Percentiles rank a stretch among this genome's conserved stretches.
Evolutionary conservation across 2,888 invertebrate species (phyloP).

Genomic region (Ctena decussata): DNA sequence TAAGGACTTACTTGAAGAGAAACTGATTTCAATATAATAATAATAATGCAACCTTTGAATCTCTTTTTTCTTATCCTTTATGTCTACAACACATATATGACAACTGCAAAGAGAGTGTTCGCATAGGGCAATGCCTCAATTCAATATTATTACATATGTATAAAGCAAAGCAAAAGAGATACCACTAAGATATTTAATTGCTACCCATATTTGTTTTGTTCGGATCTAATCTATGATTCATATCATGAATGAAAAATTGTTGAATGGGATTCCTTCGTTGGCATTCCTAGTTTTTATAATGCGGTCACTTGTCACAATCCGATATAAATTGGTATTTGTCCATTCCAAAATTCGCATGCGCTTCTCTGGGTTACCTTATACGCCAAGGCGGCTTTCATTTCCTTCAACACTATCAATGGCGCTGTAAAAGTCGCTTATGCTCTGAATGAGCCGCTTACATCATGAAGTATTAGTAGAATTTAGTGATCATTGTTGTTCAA

Average conservation of each 20-base stretch:
- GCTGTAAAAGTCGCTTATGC: too few relatives aligned
- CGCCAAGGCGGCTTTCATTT: neutral
- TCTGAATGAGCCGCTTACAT: constrained; percentile 1
- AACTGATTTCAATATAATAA: too few relatives aligned
- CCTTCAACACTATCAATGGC: neutral
- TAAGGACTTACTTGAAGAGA: too few relatives aligned
- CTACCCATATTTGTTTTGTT: neutral
- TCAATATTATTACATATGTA: too few relatives aligned
- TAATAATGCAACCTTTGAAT: too few relatives aligned
- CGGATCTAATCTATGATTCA: neutral
- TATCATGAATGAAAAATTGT: constrained; percentile 5
- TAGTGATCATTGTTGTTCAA: neutral
- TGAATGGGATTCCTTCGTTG: constrained; percentile 6
- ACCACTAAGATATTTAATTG: too few relatives aligned
- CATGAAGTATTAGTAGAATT: neutral
- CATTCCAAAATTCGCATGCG: constrained; percentile 2
- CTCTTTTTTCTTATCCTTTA: too few relatives aligned
- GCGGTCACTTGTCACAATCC: neutral
- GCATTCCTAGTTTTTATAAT: neutral
- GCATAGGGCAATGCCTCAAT: too few relatives aligned
- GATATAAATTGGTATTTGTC: neutral
- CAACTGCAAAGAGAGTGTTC: too few relatives aligned
- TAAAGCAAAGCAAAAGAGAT: too few relatives aligned
- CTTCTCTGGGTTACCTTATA: neutral
- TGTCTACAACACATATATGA: too few relatives aligned